A percentile compares a stretch with the other conserved stretches of the same genome.
Conservation (phyloP, 2,888 invertebrate genomes). For the Euplexia lucipara region DNA sequence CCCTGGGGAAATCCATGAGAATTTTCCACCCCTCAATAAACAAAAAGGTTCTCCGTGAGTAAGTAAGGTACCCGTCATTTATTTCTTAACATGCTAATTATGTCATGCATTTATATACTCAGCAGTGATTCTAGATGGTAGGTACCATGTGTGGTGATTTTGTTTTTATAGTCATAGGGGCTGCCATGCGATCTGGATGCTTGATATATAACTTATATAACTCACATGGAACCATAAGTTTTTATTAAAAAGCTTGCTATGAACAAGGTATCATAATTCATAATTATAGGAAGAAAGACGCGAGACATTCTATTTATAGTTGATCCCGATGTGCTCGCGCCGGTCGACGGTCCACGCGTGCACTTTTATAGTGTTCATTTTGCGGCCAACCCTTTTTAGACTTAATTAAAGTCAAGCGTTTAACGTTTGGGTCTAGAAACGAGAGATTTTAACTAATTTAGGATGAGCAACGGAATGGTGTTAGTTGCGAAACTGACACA, state of each 20-base stretch:
- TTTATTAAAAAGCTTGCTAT: conserved; percentile 16
- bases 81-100: not conserved
- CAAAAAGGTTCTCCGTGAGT: no score
- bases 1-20: no score
- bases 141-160: no score
- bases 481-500: not conserved
- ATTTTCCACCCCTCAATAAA: no score
- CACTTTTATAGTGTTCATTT: conserved; percentile 42
- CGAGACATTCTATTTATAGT: conserved; percentile 52
- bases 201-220: no score
- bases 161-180: no score
- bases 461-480: not conserved
- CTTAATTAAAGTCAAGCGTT: conserved; percentile 43
- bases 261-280: conserved; percentile 36
- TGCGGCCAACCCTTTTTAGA: conserved; percentile 35
- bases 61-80: not conserved
- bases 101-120: not conserved
- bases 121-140: not conserved
- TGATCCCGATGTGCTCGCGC: conserved; percentile 38
- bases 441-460: not conserved
- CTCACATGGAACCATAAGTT: not conserved
- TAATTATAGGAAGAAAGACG: conserved; percentile 50
- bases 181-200: no score
- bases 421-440: conserved; percentile 7
- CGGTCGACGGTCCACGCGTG: conserved; percentile 33